Conservation (phyloP, 2,113 vertebrate species). For the Corythoichthys intestinalis region DNA sequence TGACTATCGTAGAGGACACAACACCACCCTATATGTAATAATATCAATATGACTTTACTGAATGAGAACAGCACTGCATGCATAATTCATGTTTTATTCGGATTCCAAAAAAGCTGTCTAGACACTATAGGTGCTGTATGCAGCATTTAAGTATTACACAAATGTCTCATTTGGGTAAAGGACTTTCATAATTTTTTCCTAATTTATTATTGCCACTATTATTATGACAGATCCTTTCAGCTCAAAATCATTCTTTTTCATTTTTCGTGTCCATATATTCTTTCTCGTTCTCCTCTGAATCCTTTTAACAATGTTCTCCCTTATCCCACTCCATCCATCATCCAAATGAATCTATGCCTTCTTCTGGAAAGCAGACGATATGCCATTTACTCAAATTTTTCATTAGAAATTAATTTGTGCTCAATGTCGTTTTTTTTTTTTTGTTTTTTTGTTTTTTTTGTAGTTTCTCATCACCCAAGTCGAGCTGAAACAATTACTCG, state of each 20-base stretch:
- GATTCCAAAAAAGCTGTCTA: slow-evolving; percentile 57
- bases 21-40: slow-evolving; percentile 63
- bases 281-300: slow-evolving; percentile 33
- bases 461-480: slow-evolving; percentile 21
- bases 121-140: slow-evolving; percentile 42
- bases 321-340: slow-evolving; percentile 54
- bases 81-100: slow-evolving; percentile 75
- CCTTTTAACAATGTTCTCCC: slow-evolving; percentile 37
- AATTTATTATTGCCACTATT: slow-evolving; percentile 54
- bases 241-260: slow-evolving; percentile 70
- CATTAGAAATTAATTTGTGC: slow-evolving; percentile 65
- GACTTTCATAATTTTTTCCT: slow-evolving; percentile 34
- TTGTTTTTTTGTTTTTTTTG: neutral
- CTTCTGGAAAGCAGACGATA: slow-evolving; percentile 44
- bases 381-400: slow-evolving; percentile 55
- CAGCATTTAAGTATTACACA: slow-evolving; percentile 39
- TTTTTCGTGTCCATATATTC: slow-evolving; percentile 32
- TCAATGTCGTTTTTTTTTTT: slow-evolving; percentile 18
- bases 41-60: slow-evolving; percentile 70
- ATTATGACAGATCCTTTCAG: slow-evolving; percentile 72
- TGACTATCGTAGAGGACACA: slow-evolving; percentile 47
- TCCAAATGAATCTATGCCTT: slow-evolving; percentile 30
- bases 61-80: slow-evolving; percentile 68
- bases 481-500: too few relatives aligned
- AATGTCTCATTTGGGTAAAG: slow-evolving; percentile 38